Percentiles rank a stretch among this genome's conserved stretches.
Conservation (phyloP, 2,888 invertebrate species). For the Dicycla oo region DNA sequence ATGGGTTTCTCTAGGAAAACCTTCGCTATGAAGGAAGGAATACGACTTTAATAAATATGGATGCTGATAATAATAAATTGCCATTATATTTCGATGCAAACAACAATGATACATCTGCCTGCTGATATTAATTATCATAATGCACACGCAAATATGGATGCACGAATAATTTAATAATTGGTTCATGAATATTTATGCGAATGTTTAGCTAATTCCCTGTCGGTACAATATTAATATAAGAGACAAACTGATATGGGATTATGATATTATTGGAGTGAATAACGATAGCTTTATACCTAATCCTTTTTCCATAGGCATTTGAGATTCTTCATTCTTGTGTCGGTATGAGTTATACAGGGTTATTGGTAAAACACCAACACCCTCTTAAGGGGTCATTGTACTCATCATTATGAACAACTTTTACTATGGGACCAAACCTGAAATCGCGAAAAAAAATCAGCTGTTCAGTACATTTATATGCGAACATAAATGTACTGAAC, state of each 20-base stretch:
- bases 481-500: too few relatives aligned
- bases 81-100: neutral
- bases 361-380: too few relatives aligned
- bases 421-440: too few relatives aligned
- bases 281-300: neutral
- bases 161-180: conserved; percentile 18
- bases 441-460: too few relatives aligned
- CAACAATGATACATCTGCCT: neutral
- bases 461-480: too few relatives aligned
- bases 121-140: conserved; percentile 15
- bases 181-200: conserved; percentile 9
- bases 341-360: too few relatives aligned
- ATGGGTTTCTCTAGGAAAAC: neutral
- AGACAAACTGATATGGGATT: conserved; percentile 4
- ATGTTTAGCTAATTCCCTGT: conserved; percentile 17
- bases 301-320: too few relatives aligned
- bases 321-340: too few relatives aligned
- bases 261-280: neutral
- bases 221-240: neutral
- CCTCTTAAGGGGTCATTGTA: too few relatives aligned
- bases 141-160: conserved; percentile 2
- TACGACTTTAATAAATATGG: neutral
- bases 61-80: neutral
- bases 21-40: neutral
- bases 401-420: too few relatives aligned